These are phyloP conservation scores for Telmatherina bonti DNA, from an alignment of 2,797 vertebrate genomes.

Conservation along the genomic window DNA sequence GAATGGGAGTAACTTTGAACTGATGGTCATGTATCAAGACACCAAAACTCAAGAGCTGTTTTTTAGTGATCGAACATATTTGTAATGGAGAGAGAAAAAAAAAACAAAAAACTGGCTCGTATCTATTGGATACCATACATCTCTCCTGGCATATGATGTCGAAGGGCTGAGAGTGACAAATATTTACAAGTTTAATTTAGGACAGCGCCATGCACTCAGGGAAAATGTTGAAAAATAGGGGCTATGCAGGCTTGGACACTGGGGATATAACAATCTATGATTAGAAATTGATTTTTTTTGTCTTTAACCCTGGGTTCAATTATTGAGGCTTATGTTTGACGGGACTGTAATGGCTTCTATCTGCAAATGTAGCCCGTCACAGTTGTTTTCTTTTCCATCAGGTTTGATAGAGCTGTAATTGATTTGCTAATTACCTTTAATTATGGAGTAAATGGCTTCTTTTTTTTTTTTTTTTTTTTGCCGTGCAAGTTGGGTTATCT, in stretches of 20 bases:
- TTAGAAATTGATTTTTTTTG: constrained; percentile 82
- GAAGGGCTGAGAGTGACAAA: constrained; percentile 60
- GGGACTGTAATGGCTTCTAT: constrained; percentile 67
- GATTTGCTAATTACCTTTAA: constrained; percentile 83
- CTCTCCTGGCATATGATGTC: constrained; percentile 47
- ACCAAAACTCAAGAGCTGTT: constrained; percentile 44
- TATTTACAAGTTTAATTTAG: constrained; percentile 71
- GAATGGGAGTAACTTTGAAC: constrained; percentile 39
- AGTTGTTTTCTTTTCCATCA: constrained; percentile 73
- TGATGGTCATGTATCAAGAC: constrained; percentile 60
- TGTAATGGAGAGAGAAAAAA: constrained; percentile 45
- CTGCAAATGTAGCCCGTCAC: constrained; percentile 59
- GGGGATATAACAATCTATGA: constrained; percentile 74
- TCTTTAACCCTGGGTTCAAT: constrained; percentile 75
- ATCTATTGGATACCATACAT: constrained; percentile 47
- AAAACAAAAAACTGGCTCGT: no score
- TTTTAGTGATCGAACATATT: constrained; percentile 31
- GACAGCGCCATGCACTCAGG: constrained; percentile 25
- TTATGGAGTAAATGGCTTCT: constrained; percentile 75
- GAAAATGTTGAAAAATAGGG: constrained; percentile 61
- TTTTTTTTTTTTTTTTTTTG: no score
- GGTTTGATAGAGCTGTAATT: constrained; percentile 79
- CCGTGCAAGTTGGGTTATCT: constrained; percentile 63
- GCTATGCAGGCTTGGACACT: constrained; percentile 47
- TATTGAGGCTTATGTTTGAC: constrained; percentile 75